A percentile compares a stretch with the other conserved stretches of the same genome.
phyloP scores from a whole-genome alignment of 2,113 vertebrate genomes.

The Amia ocellicauda region DNA sequence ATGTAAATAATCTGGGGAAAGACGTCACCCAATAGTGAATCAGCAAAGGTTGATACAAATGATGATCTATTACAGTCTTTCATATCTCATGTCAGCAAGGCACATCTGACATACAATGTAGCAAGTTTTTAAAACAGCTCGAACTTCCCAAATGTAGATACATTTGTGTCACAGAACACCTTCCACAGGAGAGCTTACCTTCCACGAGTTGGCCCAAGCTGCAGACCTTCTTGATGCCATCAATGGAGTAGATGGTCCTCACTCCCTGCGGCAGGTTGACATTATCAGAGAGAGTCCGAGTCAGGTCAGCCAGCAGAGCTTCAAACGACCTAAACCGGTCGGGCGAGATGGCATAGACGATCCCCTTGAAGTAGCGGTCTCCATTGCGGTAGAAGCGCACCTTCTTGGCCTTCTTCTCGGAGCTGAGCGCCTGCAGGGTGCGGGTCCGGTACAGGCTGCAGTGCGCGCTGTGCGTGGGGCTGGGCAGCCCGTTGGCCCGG shows the following conservation, averaged over 20 bases:
- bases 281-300: constrained; percentile 91
- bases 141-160: no score
- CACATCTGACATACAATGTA: no score
- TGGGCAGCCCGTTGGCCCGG: constrained; percentile 87
- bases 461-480: constrained; percentile 97
- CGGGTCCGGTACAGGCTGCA: constrained; percentile 96
- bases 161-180: no score
- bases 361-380: constrained; percentile 96
- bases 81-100: no score
- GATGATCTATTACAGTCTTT: no score
- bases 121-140: no score
- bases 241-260: constrained; percentile 87
- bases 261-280: constrained; percentile 96
- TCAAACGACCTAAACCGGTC: constrained; percentile 92
- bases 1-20: no score
- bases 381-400: constrained; percentile 96
- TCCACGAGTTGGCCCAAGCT: constrained; percentile 90
- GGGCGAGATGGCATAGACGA: constrained; percentile 93
- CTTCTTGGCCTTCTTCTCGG: constrained; percentile 96
- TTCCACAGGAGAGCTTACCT: no score
- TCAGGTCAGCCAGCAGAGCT: constrained; percentile 92
- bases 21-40: no score
- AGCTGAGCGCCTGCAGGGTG: constrained; percentile 88
- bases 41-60: no score
- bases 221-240: constrained; percentile 80